Conservation (phyloP, 2,113 vertebrate species). For the Labeo catla region DNA sequence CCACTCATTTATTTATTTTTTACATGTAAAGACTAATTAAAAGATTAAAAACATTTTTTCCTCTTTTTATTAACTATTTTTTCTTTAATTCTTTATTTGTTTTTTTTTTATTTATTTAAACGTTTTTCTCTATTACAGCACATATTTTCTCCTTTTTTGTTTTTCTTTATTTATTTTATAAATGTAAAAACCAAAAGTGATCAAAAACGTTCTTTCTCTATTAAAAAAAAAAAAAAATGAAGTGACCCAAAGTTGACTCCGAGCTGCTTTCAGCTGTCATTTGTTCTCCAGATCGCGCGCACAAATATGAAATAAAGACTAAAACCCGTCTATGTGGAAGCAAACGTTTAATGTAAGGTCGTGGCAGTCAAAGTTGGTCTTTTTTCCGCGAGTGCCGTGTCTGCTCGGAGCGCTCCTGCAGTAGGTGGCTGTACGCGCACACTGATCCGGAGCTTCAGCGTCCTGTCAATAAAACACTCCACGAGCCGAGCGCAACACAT, state of each 20-base stretch:
- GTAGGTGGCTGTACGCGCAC: constrained; percentile 71
- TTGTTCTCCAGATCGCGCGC: not conserved
- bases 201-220: not conserved
- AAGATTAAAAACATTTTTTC: no score
- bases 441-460: constrained; percentile 46
- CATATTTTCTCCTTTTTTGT: no score
- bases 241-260: constrained; percentile 11
- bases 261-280: not conserved
- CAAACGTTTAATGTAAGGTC: not conserved
- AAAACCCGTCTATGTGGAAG: not conserved
- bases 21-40: no score
- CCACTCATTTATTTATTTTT: no score
- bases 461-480: constrained; percentile 10
- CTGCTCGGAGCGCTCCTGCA: constrained; percentile 57
- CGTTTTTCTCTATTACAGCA: no score
- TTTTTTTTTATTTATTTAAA: no score
- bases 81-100: no score
- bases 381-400: not conserved
- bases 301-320: not conserved
- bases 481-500: constrained; percentile 16
- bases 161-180: no score
- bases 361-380: not conserved
- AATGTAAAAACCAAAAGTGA: no score
- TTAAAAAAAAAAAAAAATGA: not conserved
- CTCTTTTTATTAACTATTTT: no score